Base-by-base conservation (phyloP, 2,888 invertebrate genomes). In the Dynastes hyllus region DNA sequence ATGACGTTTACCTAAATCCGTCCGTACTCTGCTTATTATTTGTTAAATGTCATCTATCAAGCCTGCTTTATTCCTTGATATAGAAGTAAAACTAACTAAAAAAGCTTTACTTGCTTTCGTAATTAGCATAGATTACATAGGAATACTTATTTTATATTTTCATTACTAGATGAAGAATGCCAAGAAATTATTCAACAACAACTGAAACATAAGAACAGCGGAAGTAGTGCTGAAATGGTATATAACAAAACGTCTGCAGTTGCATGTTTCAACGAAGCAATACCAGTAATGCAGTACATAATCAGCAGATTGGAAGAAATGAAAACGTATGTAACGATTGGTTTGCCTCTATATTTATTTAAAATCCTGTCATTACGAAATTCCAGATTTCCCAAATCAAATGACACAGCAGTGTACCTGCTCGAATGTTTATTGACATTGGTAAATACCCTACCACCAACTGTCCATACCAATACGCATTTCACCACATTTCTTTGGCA, bases 401-500 rank as follows among this genome's bases (percentile, higher is more conserved):
- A 92, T 83, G 92, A 94, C 0, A 88, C 92, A 51, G 93, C 93
- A 0, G 90, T 97, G 2, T 96, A 96, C 87, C 92, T 97, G 78
- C 90, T 97, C 78, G 97, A 97, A 87, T 97, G 97, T 86, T 92
- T 97, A 77, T 91, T 96, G 80, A 96, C 97, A 0, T 90, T 97
- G 79, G 94, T 96, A 85, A 94, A 95, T 9, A 96, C 95, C 73
- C 89, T 96, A 73, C 96, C 96, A 0, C 94, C 95, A 84, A 93
- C 95, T 83, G 95, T 96, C 8, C 95, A 95, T 84, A 93, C 94
- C 1, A 96, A 96, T 89, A 92, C 93, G 0, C 96, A 96, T 88
- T 96, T 96, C 86, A 95, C 95, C 1, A 95, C 95, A 2, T 96
- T 96, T 86, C 90, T 96, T 9, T 96, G 98, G 98, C 97, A 97